phyloP scores from a whole-genome alignment of 2,888 invertebrate genomes.

The Macrophya alboannulata region DNA sequence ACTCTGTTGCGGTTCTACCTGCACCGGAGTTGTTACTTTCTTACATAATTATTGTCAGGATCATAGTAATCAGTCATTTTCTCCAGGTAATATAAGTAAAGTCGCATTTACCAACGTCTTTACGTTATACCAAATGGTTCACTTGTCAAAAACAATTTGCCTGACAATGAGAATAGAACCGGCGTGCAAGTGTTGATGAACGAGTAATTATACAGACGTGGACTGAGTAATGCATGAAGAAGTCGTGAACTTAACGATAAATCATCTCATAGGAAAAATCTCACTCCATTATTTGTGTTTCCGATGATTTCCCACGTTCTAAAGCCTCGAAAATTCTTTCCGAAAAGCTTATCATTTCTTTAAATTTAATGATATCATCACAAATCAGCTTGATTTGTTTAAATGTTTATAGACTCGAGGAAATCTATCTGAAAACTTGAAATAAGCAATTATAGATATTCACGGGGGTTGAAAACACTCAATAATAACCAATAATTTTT shows the following conservation, averaged over 20 bases:
- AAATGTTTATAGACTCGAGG: neutral
- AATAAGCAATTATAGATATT: neutral
- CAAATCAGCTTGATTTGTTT: neutral
- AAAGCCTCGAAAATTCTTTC: neutral
- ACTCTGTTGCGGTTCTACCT: constrained; percentile 25
- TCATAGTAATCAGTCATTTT: constrained; percentile 41
- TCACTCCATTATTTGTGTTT: neutral
- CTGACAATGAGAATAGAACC: constrained; percentile 15
- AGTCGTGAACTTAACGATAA: neutral
- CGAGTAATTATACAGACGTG: neutral
- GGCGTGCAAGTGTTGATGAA: constrained; percentile 26
- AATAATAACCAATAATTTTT: neutral
- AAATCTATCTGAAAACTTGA: neutral
- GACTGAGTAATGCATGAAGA: neutral
- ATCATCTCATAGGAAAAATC: neutral
- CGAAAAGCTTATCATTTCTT: neutral
- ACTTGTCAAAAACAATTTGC: constrained; percentile 26
- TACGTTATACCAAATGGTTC: constrained; percentile 32
- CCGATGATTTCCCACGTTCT: neutral
- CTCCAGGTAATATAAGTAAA: neutral
- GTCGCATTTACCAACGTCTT: constrained; percentile 39
- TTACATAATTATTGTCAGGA: constrained; percentile 47
- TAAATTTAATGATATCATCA: neutral
- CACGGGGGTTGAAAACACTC: neutral
- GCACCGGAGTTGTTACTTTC: constrained; percentile 26